Conservation (phyloP, 2,888 invertebrate genomes). For the Neoaliturus tenellus region DNA sequence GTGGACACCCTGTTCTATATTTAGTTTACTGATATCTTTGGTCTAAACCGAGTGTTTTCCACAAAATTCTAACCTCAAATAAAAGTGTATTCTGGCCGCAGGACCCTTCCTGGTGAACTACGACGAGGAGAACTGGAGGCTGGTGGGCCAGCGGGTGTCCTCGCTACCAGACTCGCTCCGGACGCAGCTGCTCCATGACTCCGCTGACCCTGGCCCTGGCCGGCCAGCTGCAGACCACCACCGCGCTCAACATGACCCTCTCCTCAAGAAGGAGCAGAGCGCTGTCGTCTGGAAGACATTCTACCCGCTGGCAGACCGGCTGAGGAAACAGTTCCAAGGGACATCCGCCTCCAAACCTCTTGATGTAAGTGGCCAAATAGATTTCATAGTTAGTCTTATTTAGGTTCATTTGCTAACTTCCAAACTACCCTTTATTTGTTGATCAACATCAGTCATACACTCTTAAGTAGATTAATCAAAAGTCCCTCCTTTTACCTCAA, state of each 20-base stretch:
- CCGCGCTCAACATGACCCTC: conserved; percentile 87
- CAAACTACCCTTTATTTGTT: no score
- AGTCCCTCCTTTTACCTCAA: no score
- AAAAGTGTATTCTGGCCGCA: no score
- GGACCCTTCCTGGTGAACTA: conserved; percentile 91
- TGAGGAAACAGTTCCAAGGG: conserved; percentile 82
- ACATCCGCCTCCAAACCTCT: conserved; percentile 80
- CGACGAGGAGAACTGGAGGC: conserved; percentile 85
- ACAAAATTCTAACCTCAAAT: no score
- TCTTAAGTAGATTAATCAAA: no score
- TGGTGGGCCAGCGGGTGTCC: conserved; percentile 75
- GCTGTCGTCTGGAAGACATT: conserved; percentile 89
- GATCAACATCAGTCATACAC: no score
- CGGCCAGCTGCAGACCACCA: conserved; percentile 84
- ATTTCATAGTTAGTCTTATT: no score
- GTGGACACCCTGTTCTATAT: no score
- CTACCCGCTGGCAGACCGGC: conserved; percentile 88
- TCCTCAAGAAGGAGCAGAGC: conserved; percentile 82
- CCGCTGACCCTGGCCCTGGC: conserved; percentile 88
- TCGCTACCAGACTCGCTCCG: conserved; percentile 82
- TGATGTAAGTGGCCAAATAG: conserved; percentile 76
- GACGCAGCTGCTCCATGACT: conserved; percentile 85
- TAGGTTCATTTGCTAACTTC: no score
- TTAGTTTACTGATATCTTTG: no score
- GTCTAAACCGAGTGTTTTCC: no score